phyloP scores from a whole-genome alignment of 92 coral and sea anemone genomes.

The Parazoanthus swiftii region DNA sequence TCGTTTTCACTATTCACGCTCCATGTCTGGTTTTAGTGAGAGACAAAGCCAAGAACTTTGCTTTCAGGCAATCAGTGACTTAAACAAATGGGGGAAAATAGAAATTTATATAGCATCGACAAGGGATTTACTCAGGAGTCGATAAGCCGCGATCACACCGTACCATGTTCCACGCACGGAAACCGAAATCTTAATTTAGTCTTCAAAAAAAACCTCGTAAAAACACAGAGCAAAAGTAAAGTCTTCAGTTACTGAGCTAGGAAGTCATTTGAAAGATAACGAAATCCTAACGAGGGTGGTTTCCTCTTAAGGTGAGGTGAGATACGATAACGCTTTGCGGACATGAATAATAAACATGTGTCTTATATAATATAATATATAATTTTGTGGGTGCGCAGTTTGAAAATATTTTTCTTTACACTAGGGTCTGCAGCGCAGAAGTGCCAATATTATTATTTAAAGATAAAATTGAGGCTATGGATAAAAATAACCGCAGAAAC shows the following conservation, averaged over 20 bases:
- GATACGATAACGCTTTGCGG: neutral
- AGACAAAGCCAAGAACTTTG: conserved; percentile 23
- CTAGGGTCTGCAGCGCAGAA: no score
- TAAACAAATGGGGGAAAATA: neutral
- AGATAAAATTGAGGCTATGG: no score
- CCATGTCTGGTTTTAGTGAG: conserved; percentile 4
- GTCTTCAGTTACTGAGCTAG: neutral
- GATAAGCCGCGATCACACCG: neutral
- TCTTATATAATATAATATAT: neutral
- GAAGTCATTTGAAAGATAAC: neutral
- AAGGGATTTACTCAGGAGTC: neutral
- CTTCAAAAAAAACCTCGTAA: neutral
- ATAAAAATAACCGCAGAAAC: no score
- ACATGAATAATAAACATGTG: neutral
- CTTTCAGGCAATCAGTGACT: neutral
- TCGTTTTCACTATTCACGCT: neutral
- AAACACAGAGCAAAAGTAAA: neutral
- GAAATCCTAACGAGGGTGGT: neutral
- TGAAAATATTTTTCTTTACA: no score
- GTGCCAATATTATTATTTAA: no score
- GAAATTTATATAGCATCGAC: neutral
- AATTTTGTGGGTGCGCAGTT: neutral
- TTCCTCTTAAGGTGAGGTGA: neutral
- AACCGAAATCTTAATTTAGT: neutral
- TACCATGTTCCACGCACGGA: neutral